phyloP scores from a whole-genome alignment of 2,797 vertebrate species.

The Paguma larvata region DNA sequence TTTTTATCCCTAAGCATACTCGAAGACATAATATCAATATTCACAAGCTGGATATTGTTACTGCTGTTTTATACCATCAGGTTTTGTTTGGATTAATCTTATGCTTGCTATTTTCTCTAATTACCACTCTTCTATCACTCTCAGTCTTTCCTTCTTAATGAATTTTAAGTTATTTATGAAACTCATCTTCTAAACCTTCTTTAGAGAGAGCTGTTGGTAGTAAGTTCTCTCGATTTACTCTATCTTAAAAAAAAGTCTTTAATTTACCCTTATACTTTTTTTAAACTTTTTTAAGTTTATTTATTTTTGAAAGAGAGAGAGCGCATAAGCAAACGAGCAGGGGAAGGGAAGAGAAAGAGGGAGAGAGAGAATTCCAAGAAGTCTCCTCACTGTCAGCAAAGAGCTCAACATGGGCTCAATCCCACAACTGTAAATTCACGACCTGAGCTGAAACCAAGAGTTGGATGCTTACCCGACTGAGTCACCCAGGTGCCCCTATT shows the following conservation, averaged over 20 bases:
- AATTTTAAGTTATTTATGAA: conserved; percentile 28
- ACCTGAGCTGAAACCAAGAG: too few relatives aligned
- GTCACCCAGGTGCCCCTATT: too few relatives aligned
- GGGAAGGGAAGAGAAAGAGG: too few relatives aligned
- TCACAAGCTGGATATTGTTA: background rate
- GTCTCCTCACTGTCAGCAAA: too few relatives aligned
- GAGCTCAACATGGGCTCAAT: too few relatives aligned
- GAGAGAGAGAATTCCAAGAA: too few relatives aligned
- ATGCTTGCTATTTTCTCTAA: background rate
- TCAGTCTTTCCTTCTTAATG: background rate
- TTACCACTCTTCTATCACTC: background rate
- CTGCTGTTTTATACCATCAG: background rate
- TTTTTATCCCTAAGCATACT: background rate
- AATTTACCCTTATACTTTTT: background rate
- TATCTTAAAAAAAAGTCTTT: background rate
- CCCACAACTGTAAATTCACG: too few relatives aligned
- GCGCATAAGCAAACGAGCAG: too few relatives aligned
- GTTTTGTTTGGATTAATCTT: conserved; percentile 5
- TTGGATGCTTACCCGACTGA: too few relatives aligned
- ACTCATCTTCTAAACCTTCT: background rate
- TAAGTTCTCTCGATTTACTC: background rate
- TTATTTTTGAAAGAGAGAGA: too few relatives aligned
- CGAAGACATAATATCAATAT: background rate
- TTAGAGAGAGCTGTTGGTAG: background rate
- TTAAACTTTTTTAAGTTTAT: too few relatives aligned